Evolutionary conservation across 2,797 vertebrate species (phyloP), one percentile per base, ranked within the genome.

Genomic region (Scleropages formosus): DNA sequence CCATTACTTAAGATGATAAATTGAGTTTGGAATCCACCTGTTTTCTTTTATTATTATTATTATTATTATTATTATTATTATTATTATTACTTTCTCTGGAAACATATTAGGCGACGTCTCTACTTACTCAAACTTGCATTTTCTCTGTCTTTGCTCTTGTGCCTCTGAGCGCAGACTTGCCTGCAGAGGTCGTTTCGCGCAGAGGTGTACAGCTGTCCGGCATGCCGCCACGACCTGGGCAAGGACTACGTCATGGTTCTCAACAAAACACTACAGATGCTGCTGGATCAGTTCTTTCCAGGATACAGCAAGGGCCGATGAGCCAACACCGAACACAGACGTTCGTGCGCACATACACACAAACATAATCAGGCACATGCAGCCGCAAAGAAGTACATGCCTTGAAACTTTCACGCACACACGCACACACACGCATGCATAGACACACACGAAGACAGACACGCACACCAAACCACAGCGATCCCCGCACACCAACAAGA

Each of bases 241-340:
- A 96, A 96, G 85, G 93, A 96, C 85, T 98, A 96, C 87, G 72
- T 85, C 87, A 98, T 99, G 98, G 88, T 88, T 89, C 94, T 95
- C 81, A 99, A 99, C 89, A 95, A 95, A 89, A 92, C 89, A 77
- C 94, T 99, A 44, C 98, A 99, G 92, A 88, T 92, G 79, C 93
- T 99, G 74, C 95, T 99, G 73, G 96, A 99, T 87, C 96, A 98
- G 90, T 98, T 99, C 92, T 99, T 98, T 84, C 98, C 98, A 39
- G 98, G 98, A 83, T 99, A 99, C 90, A 98, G 94, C 92, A 99
- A 98, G 90, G 98, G 98, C 82, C 98, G 98, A 91, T 99, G 97
- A 99, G 92, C 83, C 77, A 76, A 39, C 27, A 56, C 62, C 26
- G 27, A 18, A 70, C 66, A 77, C 18, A 8, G 44, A 31, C 10